Evolutionary conservation across 2,888 invertebrate species (phyloP).

Genomic region (Acleris emargana): DNA sequence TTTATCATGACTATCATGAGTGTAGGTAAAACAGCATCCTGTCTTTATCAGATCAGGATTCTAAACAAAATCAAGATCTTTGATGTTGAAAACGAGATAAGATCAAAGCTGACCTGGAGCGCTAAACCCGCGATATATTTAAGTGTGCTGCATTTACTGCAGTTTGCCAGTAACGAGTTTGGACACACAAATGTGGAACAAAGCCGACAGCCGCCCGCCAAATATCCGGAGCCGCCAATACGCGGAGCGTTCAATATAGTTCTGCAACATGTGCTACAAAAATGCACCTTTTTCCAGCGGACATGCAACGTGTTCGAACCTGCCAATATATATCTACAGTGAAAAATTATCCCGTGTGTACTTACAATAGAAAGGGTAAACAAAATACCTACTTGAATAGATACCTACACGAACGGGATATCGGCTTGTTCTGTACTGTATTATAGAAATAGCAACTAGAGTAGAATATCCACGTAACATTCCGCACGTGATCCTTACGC

Average conservation of each 20-base stretch:
- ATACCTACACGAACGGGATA: too few species aligned
- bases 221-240: constrained; percentile 38
- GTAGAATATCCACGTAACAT: too few species aligned
- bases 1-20: neutral
- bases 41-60: neutral
- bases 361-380: too few species aligned
- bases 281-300: constrained; percentile 23
- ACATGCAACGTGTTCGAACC: constrained; percentile 29
- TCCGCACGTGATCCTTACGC: too few species aligned
- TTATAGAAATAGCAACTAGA: too few species aligned
- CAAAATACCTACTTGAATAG: too few species aligned
- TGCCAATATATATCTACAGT: constrained; percentile 8
- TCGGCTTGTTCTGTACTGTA: too few species aligned
- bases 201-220: constrained; percentile 37
- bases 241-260: constrained; percentile 20
- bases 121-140: constrained; percentile 13
- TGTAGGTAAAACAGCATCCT: neutral
- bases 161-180: constrained; percentile 30
- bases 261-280: constrained; percentile 24
- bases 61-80: neutral
- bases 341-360: neutral
- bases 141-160: constrained; percentile 14
- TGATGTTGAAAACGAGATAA: too few species aligned
- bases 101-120: neutral
- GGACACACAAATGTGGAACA: constrained; percentile 38